Percentiles rank a stretch among this genome's conserved stretches.
Conservation (phyloP, 2,797 vertebrate genomes). For the Smutsia temminckii region DNA sequence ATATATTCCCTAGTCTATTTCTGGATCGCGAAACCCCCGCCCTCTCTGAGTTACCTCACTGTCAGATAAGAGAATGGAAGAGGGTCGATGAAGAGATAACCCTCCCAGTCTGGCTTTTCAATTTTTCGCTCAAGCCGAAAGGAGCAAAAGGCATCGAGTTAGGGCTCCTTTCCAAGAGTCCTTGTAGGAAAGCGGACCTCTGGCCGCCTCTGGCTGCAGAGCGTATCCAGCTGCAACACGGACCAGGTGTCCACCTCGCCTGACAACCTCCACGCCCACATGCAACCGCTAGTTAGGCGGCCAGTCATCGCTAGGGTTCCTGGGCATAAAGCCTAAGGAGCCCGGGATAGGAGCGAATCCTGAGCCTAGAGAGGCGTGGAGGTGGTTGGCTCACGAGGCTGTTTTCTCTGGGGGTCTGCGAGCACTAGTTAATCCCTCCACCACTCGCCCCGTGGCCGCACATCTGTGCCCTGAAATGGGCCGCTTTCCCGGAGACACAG, state of each 20-base stretch:
- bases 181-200: background rate
- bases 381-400: background rate
- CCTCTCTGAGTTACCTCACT: constrained; percentile 68
- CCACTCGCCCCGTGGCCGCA: background rate
- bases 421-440: background rate
- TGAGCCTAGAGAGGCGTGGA: background rate
- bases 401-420: constrained; percentile 20
- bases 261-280: constrained; percentile 62
- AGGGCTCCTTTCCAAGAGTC: background rate
- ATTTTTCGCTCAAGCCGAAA: constrained; percentile 41
- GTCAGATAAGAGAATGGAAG: constrained; percentile 70
- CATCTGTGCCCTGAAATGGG: background rate
- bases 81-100: background rate
- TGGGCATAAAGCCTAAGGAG: constrained; percentile 50
- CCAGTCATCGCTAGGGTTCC: background rate
- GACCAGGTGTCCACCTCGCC: constrained; percentile 24
- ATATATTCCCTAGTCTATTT: constrained; percentile 63
- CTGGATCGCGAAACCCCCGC: constrained; percentile 62
- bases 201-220: constrained; percentile 14
- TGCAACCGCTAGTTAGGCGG: constrained; percentile 15
- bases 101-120: constrained; percentile 30
- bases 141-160: constrained; percentile 13
- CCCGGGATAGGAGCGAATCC: background rate
- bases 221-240: background rate
- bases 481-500: background rate